Evolutionary conservation across 2,888 invertebrate species (phyloP).

Genomic region (Hypomecis punctinalis): DNA sequence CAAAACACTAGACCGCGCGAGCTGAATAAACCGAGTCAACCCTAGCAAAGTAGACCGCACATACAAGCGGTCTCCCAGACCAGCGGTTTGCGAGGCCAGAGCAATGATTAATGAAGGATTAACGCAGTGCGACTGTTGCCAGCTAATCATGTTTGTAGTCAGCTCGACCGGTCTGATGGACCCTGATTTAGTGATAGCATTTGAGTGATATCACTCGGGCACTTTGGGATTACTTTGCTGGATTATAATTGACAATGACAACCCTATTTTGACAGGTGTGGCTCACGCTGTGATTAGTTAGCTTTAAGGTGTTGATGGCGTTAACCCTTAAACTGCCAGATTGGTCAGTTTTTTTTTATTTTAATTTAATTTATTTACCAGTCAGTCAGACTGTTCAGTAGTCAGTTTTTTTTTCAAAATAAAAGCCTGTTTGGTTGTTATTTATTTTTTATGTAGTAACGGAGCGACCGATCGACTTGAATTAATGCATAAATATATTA

Average conservation of each 20-base stretch:
- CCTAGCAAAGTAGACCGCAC: constrained; percentile 9
- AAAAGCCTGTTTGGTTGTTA: no score
- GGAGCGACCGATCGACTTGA: no score
- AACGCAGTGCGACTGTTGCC: constrained; percentile 20
- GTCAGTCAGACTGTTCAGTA: no score
- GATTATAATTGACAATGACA: neutral
- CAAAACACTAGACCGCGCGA: neutral
- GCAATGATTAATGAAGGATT: constrained; percentile 32
- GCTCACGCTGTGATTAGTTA: neutral
- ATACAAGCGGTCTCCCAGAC: constrained; percentile 12
- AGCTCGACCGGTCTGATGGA: neutral
- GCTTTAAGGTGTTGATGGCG: no score
- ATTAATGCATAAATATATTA: no score
- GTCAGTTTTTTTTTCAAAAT: no score
- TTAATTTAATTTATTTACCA: no score
- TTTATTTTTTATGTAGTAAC: no score
- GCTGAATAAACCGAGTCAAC: neutral
- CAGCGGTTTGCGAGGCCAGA: constrained; percentile 8
- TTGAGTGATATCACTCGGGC: neutral
- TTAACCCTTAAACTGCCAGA: no score
- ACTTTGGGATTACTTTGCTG: no score
- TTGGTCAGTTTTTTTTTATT: no score
- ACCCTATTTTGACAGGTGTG: neutral
- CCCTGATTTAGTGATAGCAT: constrained; percentile 16
- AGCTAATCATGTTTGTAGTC: constrained; percentile 22